Percentiles rank a stretch among this genome's conserved stretches.
Conservation (phyloP, 2,113 vertebrate genomes). For the Capra hircus region DNA sequence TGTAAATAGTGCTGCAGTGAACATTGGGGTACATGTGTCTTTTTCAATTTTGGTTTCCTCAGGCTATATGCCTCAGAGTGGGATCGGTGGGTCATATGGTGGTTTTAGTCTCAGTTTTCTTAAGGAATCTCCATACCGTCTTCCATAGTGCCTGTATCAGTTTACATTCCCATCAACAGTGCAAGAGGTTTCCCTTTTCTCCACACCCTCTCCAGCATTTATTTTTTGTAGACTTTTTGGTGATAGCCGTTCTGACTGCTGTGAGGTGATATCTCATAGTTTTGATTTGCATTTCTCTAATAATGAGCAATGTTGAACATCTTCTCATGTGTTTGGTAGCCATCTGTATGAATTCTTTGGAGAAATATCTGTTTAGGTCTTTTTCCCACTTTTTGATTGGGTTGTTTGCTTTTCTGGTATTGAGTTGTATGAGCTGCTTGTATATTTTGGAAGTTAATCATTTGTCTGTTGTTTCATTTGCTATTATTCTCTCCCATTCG, state of each 20-base stretch:
- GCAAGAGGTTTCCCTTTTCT: background rate
- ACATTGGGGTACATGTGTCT: background rate
- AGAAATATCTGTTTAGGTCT: background rate
- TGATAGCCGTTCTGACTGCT: background rate
- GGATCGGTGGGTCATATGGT: background rate
- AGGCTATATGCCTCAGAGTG: background rate
- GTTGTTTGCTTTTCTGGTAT: background rate
- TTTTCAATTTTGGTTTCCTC: background rate
- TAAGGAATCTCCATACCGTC: background rate
- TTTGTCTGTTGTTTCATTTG: background rate
- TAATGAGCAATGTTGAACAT: background rate
- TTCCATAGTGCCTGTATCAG: background rate
- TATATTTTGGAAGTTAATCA: background rate
- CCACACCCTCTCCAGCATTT: background rate
- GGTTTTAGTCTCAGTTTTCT: background rate
- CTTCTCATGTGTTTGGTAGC: background rate
- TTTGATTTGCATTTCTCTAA: background rate
- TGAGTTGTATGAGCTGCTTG: background rate
- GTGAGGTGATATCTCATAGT: background rate
- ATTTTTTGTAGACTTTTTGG: background rate
- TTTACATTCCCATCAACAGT: background rate
- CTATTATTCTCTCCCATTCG: background rate
- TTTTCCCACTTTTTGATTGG: background rate
- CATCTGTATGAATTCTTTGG: background rate
- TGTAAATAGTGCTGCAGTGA: background rate